Evolutionary conservation across 2,113 vertebrate species (phyloP), one percentile per base, ranked within the genome.

Genomic region (Channa argus): DNA sequence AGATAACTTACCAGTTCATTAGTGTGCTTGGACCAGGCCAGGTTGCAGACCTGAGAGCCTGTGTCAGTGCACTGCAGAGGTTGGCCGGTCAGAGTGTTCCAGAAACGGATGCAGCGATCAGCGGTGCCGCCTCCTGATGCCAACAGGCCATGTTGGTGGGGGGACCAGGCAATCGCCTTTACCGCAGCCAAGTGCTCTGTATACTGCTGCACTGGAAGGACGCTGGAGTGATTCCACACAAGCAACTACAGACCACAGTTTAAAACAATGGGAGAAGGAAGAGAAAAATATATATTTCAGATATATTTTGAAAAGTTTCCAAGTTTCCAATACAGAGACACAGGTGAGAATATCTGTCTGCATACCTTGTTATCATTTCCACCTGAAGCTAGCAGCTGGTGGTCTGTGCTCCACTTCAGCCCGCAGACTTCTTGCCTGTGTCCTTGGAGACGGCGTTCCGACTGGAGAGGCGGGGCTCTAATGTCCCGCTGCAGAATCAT

Each of bases 1-100:
- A 36, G 11, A 0, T 6, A 52, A 85, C 96, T 95, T 81, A 99
- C 98, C 83, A 99, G 95, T 82, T 99, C 98, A 0, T 99, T 99
- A 55, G 98, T 97, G 5, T 99, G 98, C 71, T 99, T 99, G 24
- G 98, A 99, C 98, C 98, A 99, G 91, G 98, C 98, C 77, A 99
- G 94, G 91, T 99, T 99, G 95, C 98, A 99, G 61, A 99, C 98
- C 65, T 99, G 98, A 0, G 97, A 99, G 0, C 98, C 98, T 0
- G 98, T 99, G 92, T 99, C 98, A 0, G 98, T 98, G 88, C 97
- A 98, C 92, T 99, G 97, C 71, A 99, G 82, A 0, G 98, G 98
- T 90, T 99, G 98, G 56, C 96, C 97, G 0, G 98, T 99, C 1
- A 99, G 94, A 0, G 98, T 99, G 94, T 99, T 99, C 98, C 98